These are phyloP conservation scores for Achatina immaculata DNA, from an alignment of 1,140 invertebrate species.

Conservation along the genomic window DNA sequence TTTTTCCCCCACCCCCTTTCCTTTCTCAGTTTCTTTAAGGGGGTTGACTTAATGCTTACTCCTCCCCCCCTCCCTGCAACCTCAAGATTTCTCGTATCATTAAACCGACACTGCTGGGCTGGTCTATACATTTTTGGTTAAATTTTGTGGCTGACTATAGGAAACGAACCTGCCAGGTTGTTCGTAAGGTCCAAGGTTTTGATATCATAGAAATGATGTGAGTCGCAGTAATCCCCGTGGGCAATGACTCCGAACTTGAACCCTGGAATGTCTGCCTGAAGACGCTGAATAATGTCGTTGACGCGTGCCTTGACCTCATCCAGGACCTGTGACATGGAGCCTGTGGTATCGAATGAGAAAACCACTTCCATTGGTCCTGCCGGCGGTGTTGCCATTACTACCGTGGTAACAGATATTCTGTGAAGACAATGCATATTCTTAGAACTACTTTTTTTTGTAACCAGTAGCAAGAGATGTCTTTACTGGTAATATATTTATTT, in stretches of 20 bases:
- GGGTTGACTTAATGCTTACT: too few species aligned
- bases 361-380: conserved; percentile 55
- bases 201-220: conserved; percentile 39
- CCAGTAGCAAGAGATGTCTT: too few species aligned
- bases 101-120: too few species aligned
- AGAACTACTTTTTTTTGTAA: too few species aligned
- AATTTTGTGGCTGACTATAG: too few species aligned
- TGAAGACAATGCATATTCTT: neutral
- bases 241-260: conserved; percentile 60
- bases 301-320: conserved; percentile 55
- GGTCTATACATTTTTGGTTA: too few species aligned
- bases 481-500: too few species aligned
- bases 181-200: conserved; percentile 12
- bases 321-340: conserved; percentile 59
- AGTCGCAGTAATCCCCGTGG: conserved; percentile 66
- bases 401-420: neutral
- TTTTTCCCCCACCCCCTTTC: too few species aligned
- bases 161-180: conserved; percentile 5
- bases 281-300: conserved; percentile 59
- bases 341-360: conserved; percentile 67
- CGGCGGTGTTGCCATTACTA: conserved; percentile 2
- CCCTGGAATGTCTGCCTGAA: conserved; percentile 61
- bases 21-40: too few species aligned
- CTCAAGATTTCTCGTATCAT: too few species aligned
- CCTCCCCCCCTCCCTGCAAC: too few species aligned